phyloP scores from a whole-genome alignment of 2,113 vertebrate species.

The Ammospiza caudacuta region DNA sequence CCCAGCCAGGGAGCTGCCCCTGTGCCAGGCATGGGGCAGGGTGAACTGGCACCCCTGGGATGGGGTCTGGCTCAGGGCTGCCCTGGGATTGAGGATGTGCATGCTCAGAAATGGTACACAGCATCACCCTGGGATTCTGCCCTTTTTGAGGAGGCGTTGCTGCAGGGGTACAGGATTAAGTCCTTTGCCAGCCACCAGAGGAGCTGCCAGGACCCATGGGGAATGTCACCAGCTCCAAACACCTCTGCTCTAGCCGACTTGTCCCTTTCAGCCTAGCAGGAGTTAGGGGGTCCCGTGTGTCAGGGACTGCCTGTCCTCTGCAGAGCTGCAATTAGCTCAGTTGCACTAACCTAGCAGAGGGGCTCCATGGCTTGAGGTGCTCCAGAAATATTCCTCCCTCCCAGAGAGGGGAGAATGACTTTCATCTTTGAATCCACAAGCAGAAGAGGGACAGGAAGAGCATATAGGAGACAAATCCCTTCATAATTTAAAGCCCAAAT shows the following conservation, averaged over 20 bases:
- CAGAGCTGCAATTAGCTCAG: background rate
- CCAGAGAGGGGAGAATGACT: background rate
- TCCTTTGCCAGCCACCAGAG: background rate
- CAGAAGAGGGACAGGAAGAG: background rate
- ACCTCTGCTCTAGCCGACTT: background rate
- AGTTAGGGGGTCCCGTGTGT: background rate
- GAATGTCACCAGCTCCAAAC: background rate
- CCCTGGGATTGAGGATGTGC: accelerated
- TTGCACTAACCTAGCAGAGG: background rate
- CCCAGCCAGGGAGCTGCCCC: accelerated
- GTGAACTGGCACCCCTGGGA: accelerated
- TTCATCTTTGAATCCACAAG: background rate
- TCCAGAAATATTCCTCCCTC: background rate
- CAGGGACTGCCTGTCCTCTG: background rate
- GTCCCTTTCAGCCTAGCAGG: background rate
- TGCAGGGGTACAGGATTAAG: background rate
- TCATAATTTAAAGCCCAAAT: background rate
- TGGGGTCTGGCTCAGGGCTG: background rate
- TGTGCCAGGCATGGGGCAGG: accelerated
- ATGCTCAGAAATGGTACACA: accelerated
- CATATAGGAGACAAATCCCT: accelerated
- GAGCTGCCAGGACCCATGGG: background rate
- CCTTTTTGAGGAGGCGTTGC: background rate
- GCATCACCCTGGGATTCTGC: background rate
- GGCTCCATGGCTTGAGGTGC: background rate